Base-by-base conservation (phyloP, 2,797 vertebrate genomes). In the Phataginus tricuspis region DNA sequence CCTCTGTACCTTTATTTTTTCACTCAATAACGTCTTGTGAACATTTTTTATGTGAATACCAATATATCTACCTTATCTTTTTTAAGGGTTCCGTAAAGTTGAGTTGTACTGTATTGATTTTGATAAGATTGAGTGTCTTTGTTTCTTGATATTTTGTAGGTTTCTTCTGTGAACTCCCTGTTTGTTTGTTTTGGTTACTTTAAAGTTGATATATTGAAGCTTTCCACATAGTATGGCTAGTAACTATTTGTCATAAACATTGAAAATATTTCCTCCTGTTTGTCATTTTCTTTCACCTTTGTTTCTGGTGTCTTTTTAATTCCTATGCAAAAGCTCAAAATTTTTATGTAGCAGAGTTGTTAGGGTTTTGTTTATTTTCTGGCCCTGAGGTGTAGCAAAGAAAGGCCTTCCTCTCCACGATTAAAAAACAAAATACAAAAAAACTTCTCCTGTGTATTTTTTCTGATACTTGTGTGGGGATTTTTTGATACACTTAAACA, bases 361-460 rank as follows among this genome's bases (percentile, higher is more conserved):
- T 94, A 68, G n/a, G 12, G 74, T 63, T 95, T 96, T 72, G n/a
- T 57, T 90, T 68, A 77, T 93, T 82, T 79, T 39, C 45, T 95
- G 21, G 61, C 45, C 39, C 75, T 25, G 39, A 78, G 84, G 85
- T 42, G 61, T 71, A 45, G 29, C 15, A 82, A 86, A 96, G 45
- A 77, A 78, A 75, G 51, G 23, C 29, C 21, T 71, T 61, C n/a
- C 16, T 75, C 13, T 16, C 39, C 78, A 78, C 42, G 10, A 85
- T 90, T 87, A 80, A 77, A 83, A 45, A 85, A 27, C 14, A 55
- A 91, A 92, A 80, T 27, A 69, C 64, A 66, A 78, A 79, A 53
- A 59, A 45, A 2, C 4, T 29, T 68, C 53, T 55, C 16, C 69
- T 83, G 7, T 84, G 4, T 87, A 53, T 93, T 79, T 90, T 63